Evolutionary conservation across 2,113 vertebrate species (phyloP).

Genomic region (Phalacrocorax brasilianus): DNA sequence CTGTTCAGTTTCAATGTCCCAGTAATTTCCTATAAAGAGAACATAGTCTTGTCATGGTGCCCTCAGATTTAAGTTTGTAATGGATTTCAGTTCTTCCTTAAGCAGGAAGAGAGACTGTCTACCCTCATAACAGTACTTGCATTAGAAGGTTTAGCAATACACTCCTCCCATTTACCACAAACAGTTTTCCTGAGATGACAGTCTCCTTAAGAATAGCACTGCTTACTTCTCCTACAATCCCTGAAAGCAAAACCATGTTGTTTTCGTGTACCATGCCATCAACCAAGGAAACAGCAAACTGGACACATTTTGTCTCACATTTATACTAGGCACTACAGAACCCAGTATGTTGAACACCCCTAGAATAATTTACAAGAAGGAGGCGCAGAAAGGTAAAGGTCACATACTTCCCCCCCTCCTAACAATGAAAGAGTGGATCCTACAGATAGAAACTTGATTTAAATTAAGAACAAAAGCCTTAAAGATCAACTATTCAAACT

Average conservation of each 20-base stretch:
- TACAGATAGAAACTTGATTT: background rate
- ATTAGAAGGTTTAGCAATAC: background rate
- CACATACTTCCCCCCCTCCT: background rate
- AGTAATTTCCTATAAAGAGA: background rate
- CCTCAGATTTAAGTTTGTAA: background rate
- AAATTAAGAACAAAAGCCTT: background rate
- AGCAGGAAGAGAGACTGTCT: background rate
- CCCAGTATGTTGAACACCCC: rapidly evolving
- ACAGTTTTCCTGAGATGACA: background rate
- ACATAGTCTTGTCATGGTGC: background rate
- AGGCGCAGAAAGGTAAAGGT: background rate
- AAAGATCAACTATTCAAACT: background rate
- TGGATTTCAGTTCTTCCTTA: background rate
- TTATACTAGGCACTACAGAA: background rate
- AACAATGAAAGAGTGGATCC: background rate
- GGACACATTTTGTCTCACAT: background rate
- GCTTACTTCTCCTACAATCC: background rate
- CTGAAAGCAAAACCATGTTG: background rate
- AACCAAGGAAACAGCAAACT: background rate
- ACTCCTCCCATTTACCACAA: background rate
- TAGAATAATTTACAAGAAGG: background rate
- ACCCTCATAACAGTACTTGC: background rate
- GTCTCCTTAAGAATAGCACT: background rate
- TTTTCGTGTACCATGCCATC: background rate
- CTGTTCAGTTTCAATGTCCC: background rate